A percentile compares a stretch with the other conserved stretches of the same genome.
Conservation (phyloP, 2,888 invertebrate genomes). For the Baronia brevicornis region DNA sequence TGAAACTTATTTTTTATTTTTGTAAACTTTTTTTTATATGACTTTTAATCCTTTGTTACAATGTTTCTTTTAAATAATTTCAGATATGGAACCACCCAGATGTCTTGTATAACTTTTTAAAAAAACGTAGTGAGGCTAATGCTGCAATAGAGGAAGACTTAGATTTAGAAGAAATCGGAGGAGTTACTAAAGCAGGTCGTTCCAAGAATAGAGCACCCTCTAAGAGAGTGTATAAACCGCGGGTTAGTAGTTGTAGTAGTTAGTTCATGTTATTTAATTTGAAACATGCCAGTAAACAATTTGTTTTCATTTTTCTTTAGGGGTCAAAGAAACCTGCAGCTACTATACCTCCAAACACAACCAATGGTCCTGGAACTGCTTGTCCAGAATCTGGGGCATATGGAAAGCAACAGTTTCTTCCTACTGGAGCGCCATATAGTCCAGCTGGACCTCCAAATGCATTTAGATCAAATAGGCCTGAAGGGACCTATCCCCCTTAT, state of each 20-base stretch:
- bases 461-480: constrained; percentile 45
- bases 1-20: too few species aligned
- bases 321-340: constrained; percentile 70
- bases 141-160: constrained; percentile 83
- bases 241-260: constrained; percentile 29
- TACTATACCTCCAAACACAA: constrained; percentile 65
- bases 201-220: constrained; percentile 30
- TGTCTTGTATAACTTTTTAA: constrained; percentile 90
- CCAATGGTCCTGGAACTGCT: constrained; percentile 29
- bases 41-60: too few species aligned
- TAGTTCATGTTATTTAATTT: neutral
- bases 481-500: constrained; percentile 56
- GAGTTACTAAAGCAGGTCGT: constrained; percentile 59
- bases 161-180: constrained; percentile 86
- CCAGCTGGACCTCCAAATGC: constrained; percentile 27
- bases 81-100: constrained; percentile 97
- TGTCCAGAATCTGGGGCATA: constrained; percentile 38
- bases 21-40: too few species aligned
- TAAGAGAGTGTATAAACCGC: constrained; percentile 41
- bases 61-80: too few species aligned
- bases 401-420: constrained; percentile 41
- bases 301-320: constrained; percentile 27
- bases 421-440: constrained; percentile 48
- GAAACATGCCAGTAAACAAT: constrained; percentile 2
- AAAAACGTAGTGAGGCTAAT: constrained; percentile 85